Conservation (phyloP, 2,797 vertebrate genomes). For the Pipistrellus kuhlii region DNA sequence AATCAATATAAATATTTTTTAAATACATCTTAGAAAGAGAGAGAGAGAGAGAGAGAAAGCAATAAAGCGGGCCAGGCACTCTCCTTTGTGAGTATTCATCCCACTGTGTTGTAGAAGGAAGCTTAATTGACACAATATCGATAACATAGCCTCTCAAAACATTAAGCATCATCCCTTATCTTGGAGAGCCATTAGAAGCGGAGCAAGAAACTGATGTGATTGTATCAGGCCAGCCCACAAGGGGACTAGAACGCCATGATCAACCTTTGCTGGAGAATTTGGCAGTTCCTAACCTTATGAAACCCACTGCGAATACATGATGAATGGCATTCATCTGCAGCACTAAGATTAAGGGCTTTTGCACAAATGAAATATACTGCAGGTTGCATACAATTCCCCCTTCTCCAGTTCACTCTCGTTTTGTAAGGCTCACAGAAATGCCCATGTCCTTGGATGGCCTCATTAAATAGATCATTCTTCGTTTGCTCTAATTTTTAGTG, state of each 20-base stretch:
- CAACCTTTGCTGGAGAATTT: not conserved
- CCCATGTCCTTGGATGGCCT: conserved; percentile 10
- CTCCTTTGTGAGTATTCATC: not conserved
- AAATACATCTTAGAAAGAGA: not conserved
- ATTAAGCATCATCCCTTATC: not conserved
- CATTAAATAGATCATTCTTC: not conserved
- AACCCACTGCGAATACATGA: not conserved
- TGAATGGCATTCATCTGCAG: not conserved
- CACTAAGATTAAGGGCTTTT: not conserved
- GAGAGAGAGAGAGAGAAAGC: too few species aligned
- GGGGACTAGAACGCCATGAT: not conserved
- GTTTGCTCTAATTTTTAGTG: conserved; percentile 44
- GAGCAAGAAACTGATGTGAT: not conserved
- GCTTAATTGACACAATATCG: not conserved
- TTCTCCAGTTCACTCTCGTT: not conserved
- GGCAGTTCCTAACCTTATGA: not conserved
- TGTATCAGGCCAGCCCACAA: not conserved
- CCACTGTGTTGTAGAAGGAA: not conserved
- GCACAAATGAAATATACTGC: not conserved
- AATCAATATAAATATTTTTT: not conserved
- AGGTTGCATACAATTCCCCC: not conserved
- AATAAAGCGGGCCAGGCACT: too few species aligned
- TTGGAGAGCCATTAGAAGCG: not conserved
- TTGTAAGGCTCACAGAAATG: not conserved
- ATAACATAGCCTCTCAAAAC: not conserved